Evolutionary conservation across 2,888 invertebrate species (phyloP), one percentile per base, ranked within the genome.

Genomic region (Celastrina argiolus): DNA sequence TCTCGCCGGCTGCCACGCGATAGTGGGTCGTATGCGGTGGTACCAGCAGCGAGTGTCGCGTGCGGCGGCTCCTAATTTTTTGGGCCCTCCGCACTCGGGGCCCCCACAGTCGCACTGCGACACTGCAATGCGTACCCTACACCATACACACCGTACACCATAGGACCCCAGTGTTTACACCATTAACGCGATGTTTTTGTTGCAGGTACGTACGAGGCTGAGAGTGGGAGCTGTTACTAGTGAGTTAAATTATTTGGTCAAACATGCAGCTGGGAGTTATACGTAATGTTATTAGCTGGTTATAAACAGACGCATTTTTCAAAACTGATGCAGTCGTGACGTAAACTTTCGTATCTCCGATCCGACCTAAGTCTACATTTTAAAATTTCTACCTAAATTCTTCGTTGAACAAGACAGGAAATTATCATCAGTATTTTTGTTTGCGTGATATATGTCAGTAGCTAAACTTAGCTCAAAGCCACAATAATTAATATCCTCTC

Each of bases 81-180:
- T 18, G 39, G 59, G 58, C 56, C 56, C 56, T 65, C n/a, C 64
- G 31, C 51, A 22, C 28, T 22, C 36, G 36, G 59, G n/a, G 56
- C 51, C 51, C 51, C 51, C 51, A 66, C 65, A 69, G 71, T 67
- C 70, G 69, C 71, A 70, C 58, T 70, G 70, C 70, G 70, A 65
- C 70, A 67, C 69, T 69, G 69, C 68, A 63, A 45, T 67, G 69
- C 64, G 66, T 66, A 26, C 41, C 34, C 63, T 39, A 65, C 56
- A 64, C 51, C 6, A 28, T 58, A 36, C 10, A 5, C 39, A 65
- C 51, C 28, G 26, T 41, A 28, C 41, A 10, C 45, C 22, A 22
- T 22, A 22, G 51, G 51, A 22, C 51, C 14, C 51, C 16, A n/a
- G 14, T 58, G 16, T 58, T 31, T 58, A 58, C 28, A 16, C 28